Evolutionary conservation across 2,797 vertebrate genomes (phyloP).

Genomic region (Sebastes flavidus): DNA sequence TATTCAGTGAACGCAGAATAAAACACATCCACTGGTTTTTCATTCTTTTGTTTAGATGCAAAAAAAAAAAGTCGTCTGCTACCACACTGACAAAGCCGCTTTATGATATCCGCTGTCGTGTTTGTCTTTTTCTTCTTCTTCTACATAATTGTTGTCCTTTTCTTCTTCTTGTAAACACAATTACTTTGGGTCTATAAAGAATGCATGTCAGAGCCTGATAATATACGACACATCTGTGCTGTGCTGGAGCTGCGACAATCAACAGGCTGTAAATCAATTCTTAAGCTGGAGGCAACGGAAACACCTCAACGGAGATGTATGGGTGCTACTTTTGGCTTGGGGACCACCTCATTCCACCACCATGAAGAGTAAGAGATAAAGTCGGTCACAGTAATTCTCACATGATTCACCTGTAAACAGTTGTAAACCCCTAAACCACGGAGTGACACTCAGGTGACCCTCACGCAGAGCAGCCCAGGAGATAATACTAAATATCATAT

Average conservation of each 20-base stretch:
- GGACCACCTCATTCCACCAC: neutral
- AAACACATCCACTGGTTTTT: neutral
- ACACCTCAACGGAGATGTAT: neutral
- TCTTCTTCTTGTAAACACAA: neutral
- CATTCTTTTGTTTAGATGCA: neutral
- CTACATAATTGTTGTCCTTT: too few relatives aligned
- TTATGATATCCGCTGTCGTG: neutral
- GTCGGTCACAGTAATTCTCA: neutral
- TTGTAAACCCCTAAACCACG: neutral
- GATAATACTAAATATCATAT: neutral
- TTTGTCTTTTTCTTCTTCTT: neutral
- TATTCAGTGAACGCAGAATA: neutral
- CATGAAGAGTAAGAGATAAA: neutral
- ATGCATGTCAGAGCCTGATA: conserved; percentile 1
- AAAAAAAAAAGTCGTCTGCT: neutral
- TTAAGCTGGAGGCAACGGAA: neutral
- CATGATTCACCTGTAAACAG: neutral
- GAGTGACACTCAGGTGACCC: neutral
- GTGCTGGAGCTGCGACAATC: neutral
- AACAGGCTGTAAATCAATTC: conserved; percentile 18
- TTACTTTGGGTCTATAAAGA: neutral
- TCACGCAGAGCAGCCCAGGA: neutral
- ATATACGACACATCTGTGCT: neutral
- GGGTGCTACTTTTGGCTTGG: neutral
- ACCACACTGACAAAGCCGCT: neutral